These are phyloP conservation scores for Hypena proboscidalis DNA, from an alignment of 2,888 invertebrate species.

Conservation along the genomic window DNA sequence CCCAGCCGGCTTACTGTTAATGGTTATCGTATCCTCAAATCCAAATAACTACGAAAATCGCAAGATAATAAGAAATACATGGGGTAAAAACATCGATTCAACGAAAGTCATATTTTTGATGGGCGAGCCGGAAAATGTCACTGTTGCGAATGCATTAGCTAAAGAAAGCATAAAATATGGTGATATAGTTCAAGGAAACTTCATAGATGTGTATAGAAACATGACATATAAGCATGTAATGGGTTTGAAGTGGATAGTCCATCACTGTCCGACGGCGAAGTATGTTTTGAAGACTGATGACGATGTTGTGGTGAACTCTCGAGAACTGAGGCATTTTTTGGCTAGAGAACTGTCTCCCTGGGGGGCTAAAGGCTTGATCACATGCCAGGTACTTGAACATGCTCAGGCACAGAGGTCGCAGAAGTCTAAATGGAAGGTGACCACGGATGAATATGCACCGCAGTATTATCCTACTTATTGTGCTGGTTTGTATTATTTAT, in stretches of 20 bases:
- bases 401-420: constrained; percentile 86
- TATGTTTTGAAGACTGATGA: constrained; percentile 91
- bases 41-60: constrained; percentile 88
- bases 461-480: constrained; percentile 91
- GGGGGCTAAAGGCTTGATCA: constrained; percentile 86
- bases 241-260: constrained; percentile 91
- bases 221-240: constrained; percentile 94
- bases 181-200: constrained; percentile 92
- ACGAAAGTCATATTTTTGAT: constrained; percentile 88
- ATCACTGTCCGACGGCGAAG: constrained; percentile 88
- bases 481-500: constrained; percentile 77
- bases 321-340: constrained; percentile 85
- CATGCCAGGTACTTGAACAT: constrained; percentile 84
- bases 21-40: constrained; percentile 89
- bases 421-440: constrained; percentile 92
- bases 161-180: constrained; percentile 84
- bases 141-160: constrained; percentile 64
- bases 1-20: constrained; percentile 75
- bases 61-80: constrained; percentile 89
- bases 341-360: constrained; percentile 84
- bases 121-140: constrained; percentile 70
- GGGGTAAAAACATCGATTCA: constrained; percentile 86
- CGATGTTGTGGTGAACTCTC: constrained; percentile 90
- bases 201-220: constrained; percentile 91
- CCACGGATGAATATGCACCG: constrained; percentile 87